These are phyloP conservation scores for Eupithecia tripunctaria DNA, from an alignment of 2,888 invertebrate species.

Conservation along the genomic window DNA sequence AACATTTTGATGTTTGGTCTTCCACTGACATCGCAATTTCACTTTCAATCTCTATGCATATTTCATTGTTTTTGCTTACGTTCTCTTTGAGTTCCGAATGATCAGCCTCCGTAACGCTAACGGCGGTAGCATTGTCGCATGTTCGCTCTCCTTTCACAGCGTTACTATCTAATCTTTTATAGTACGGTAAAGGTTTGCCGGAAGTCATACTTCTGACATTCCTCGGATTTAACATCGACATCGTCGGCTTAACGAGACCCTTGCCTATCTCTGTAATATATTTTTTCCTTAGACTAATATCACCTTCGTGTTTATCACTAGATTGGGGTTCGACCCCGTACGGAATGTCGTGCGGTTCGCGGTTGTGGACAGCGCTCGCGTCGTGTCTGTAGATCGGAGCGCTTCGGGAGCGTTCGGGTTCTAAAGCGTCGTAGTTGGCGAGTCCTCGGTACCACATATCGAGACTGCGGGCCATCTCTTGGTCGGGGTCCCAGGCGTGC, in stretches of 20 bases:
- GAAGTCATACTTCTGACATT: slow-evolving; percentile 69
- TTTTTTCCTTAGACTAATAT: slow-evolving; percentile 57
- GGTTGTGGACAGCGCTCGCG: background rate
- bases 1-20: slow-evolving; percentile 46
- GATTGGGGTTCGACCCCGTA: slow-evolving; percentile 41
- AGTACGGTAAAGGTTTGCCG: slow-evolving; percentile 47
- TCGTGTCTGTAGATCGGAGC: slow-evolving; percentile 7
- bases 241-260: slow-evolving; percentile 54
- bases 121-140: slow-evolving; percentile 18
- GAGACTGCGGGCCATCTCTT: slow-evolving; percentile 47
- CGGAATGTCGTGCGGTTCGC: slow-evolving; percentile 2
- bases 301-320: slow-evolving; percentile 50
- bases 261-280: slow-evolving; percentile 57
- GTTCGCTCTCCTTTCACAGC: slow-evolving; percentile 17
- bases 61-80: slow-evolving; percentile 33
- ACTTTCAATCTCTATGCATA: slow-evolving; percentile 38
- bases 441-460: slow-evolving; percentile 59
- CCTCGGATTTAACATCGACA: slow-evolving; percentile 58
- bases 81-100: slow-evolving; percentile 24
- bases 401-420: slow-evolving; percentile 24
- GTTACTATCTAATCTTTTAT: slow-evolving; percentile 31
- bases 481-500: slow-evolving; percentile 41
- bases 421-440: slow-evolving; percentile 41
- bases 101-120: slow-evolving; percentile 18
- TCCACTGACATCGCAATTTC: slow-evolving; percentile 40